Evolutionary conservation across 2,888 invertebrate species (phyloP).

Genomic region (Toxonevra muliebris): DNA sequence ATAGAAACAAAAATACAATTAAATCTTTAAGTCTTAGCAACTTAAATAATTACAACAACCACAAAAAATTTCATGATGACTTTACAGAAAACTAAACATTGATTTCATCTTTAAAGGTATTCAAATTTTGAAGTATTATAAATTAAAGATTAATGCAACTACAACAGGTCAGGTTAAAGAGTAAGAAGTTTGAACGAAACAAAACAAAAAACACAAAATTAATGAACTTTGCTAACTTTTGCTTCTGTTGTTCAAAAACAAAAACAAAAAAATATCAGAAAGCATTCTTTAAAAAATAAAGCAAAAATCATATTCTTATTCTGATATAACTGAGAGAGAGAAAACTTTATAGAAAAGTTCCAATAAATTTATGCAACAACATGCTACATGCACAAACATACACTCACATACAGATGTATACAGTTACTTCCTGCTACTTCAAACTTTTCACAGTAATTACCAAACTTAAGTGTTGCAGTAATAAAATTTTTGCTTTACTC

Average conservation of each 20-base stretch:
- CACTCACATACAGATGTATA: background rate
- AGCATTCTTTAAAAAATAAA: background rate
- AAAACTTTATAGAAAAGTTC: too few species aligned
- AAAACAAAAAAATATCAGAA: background rate
- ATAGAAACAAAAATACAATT: too few species aligned
- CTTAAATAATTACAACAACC: too few species aligned
- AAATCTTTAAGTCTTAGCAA: too few species aligned
- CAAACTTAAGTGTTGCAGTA: constrained; percentile 2
- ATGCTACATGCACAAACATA: background rate
- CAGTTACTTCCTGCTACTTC: background rate
- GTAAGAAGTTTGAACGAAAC: background rate
- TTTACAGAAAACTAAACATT: too few species aligned
- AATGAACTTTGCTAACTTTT: constrained; percentile 10
- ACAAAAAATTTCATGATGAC: too few species aligned
- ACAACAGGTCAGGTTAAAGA: too few species aligned
- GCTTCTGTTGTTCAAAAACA: constrained; percentile 14
- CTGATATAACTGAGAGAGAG: background rate
- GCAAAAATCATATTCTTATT: background rate
- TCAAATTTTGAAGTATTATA: too few species aligned
- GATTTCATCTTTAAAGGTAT: too few species aligned
- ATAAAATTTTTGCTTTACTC: background rate
- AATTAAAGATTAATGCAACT: too few species aligned
- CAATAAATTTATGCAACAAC: constrained; percentile 11
- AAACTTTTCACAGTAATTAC: constrained; percentile 6
- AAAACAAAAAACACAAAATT: background rate